Conservation (phyloP, 1,140 invertebrate species). For the Caerostris extrusa region DNA sequence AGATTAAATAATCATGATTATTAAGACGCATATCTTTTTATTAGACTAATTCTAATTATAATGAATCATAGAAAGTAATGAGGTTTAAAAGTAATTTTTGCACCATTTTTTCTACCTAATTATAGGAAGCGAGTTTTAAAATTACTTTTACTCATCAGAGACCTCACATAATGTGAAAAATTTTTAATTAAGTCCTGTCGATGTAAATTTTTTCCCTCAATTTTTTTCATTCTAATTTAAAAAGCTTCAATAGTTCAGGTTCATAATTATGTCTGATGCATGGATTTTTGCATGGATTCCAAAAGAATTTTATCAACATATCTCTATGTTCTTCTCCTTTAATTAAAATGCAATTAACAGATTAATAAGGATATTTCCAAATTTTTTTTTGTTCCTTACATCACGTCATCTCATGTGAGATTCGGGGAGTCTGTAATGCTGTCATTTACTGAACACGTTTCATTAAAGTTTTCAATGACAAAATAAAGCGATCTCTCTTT, state of each 20-base stretch:
- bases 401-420: not conserved
- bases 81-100: too few relatives aligned
- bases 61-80: too few relatives aligned
- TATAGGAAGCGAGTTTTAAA: too few relatives aligned
- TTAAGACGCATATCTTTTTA: too few relatives aligned
- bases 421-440: not conserved
- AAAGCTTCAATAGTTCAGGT: not conserved
- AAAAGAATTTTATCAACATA: not conserved
- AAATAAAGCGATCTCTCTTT: not conserved
- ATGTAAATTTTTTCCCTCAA: too few relatives aligned
- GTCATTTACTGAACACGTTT: not conserved
- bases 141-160: too few relatives aligned
- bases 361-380: constrained; percentile 20
- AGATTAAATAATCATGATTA: too few relatives aligned
- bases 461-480: constrained; percentile 1
- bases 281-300: not conserved
- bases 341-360: constrained; percentile 59
- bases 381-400: not conserved
- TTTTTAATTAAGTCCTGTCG: too few relatives aligned
- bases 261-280: not conserved
- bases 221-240: not conserved
- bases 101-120: too few relatives aligned
- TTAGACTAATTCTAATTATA: too few relatives aligned
- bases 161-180: too few relatives aligned
- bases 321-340: not conserved